Conservation (phyloP, 2,888 invertebrate genomes). For the Drosophila buzzatii region DNA sequence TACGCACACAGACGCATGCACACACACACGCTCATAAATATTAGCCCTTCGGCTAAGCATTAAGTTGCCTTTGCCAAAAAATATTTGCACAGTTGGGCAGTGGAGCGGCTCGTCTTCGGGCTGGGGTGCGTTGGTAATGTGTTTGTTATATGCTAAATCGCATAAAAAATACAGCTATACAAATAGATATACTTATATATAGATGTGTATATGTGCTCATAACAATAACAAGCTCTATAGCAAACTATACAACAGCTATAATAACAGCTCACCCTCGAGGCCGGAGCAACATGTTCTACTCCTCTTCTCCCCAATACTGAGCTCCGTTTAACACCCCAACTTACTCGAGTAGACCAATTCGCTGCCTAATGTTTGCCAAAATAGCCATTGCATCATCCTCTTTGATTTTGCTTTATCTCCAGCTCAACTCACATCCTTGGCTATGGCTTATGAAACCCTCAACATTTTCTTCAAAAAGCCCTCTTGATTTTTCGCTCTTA, state of each 20-base stretch:
- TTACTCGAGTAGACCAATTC: constrained; percentile 31
- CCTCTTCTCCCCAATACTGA: neutral
- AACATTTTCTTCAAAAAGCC: constrained; percentile 29
- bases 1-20: neutral
- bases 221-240: constrained; percentile 61
- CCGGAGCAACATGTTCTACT: constrained; percentile 43
- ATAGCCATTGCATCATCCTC: constrained; percentile 63
- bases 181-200: constrained; percentile 27
- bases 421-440: neutral
- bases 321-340: neutral
- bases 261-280: constrained; percentile 33
- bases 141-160: constrained; percentile 79
- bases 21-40: constrained; percentile 49
- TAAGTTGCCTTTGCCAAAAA: constrained; percentile 62
- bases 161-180: constrained; percentile 67
- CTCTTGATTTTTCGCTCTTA: constrained; percentile 52
- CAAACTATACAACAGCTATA: constrained; percentile 54
- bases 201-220: constrained; percentile 41
- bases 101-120: neutral
- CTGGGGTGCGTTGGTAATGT: constrained; percentile 62
- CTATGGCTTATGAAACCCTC: constrained; percentile 4
- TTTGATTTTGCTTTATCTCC: constrained; percentile 5
- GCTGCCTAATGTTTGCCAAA: constrained; percentile 64
- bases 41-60: constrained; percentile 69
- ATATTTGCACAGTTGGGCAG: constrained; percentile 68